Evolutionary conservation across 1,140 invertebrate genomes (phyloP).

Genomic region (Zaprionus lachaisei): DNA sequence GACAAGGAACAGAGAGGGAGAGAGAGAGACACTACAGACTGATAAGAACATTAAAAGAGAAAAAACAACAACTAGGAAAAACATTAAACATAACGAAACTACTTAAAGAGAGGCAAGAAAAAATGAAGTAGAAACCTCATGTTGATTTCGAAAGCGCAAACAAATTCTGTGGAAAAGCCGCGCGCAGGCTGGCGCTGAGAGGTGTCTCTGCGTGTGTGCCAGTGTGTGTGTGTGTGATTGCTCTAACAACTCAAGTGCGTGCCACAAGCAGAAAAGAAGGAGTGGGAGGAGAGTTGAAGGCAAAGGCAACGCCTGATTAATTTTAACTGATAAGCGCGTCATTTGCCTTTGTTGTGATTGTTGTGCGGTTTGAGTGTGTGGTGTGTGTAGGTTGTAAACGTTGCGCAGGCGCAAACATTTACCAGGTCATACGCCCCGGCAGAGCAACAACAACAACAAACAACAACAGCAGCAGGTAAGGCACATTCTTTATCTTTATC

Average conservation of each 20-base stretch:
- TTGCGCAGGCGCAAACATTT: conserved; percentile 79
- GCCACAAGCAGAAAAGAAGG: conserved; percentile 21
- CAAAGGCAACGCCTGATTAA: conserved; percentile 76
- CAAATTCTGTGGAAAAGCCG: conserved; percentile 59
- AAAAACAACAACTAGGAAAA: conserved; percentile 16
- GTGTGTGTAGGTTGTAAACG: conserved; percentile 67
- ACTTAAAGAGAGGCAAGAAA: conserved; percentile 5
- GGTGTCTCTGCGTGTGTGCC: conserved; percentile 18
- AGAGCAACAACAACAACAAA: conserved; percentile 35
- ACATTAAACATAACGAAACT: conserved; percentile 27
- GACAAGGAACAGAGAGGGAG: background rate
- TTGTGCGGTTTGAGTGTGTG: conserved; percentile 27
- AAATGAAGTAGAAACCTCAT: conserved; percentile 37
- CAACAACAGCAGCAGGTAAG: conserved; percentile 21
- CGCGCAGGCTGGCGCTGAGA: conserved; percentile 64
- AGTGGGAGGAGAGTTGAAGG: conserved; percentile 24
- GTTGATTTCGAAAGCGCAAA: conserved; percentile 71
- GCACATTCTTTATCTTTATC: conserved; percentile 76
- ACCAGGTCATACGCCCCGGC: conserved; percentile 72
- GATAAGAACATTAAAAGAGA: conserved; percentile 54
- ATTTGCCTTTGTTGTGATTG: conserved; percentile 72
- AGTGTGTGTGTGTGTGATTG: conserved; percentile 26
- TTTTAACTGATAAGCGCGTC: conserved; percentile 77
- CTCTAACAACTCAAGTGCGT: conserved; percentile 44
- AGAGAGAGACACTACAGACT: conserved; percentile 13